Conservation (phyloP, 2,888 invertebrate species). For the Poecilus cupreus region DNA sequence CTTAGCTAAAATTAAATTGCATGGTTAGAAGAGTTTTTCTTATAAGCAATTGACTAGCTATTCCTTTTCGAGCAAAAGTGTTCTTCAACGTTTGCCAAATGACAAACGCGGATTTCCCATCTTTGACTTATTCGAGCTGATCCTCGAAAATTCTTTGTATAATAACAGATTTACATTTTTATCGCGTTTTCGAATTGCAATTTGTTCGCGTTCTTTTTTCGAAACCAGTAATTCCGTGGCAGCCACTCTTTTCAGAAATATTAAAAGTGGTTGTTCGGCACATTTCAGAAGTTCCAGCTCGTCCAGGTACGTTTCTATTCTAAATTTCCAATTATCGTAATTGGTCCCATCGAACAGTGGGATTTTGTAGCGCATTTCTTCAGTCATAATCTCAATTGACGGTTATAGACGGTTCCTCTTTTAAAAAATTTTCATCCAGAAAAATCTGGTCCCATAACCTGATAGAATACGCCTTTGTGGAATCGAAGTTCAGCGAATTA, state of each 20-base stretch:
- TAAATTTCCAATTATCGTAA: conserved; percentile 61
- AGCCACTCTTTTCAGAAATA: background rate
- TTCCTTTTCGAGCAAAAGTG: conserved; percentile 63
- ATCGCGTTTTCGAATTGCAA: too few species aligned
- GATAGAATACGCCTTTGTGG: too few species aligned
- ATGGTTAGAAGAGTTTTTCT: conserved; percentile 60
- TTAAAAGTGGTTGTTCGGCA: conserved; percentile 47
- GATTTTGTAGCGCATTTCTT: background rate
- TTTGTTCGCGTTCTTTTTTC: too few species aligned
- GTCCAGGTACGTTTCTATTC: conserved; percentile 62
- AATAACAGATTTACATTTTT: conserved; percentile 61
- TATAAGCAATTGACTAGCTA: conserved; percentile 63
- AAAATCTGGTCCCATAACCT: too few species aligned
- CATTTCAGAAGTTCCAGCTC: conserved; percentile 59
- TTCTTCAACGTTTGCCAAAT: conserved; percentile 61
- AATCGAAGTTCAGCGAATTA: too few species aligned
- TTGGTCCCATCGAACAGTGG: background rate
- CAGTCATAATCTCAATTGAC: background rate
- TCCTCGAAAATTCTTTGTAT: conserved; percentile 64
- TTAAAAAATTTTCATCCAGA: too few species aligned
- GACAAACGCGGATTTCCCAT: too few species aligned
- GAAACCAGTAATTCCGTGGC: background rate
- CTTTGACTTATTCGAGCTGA: conserved; percentile 61
- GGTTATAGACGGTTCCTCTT: too few species aligned
- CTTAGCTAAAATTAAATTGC: conserved; percentile 52